Evolutionary conservation across 2,888 invertebrate species (phyloP).

Genomic region (Aspidiotus destructor): DNA sequence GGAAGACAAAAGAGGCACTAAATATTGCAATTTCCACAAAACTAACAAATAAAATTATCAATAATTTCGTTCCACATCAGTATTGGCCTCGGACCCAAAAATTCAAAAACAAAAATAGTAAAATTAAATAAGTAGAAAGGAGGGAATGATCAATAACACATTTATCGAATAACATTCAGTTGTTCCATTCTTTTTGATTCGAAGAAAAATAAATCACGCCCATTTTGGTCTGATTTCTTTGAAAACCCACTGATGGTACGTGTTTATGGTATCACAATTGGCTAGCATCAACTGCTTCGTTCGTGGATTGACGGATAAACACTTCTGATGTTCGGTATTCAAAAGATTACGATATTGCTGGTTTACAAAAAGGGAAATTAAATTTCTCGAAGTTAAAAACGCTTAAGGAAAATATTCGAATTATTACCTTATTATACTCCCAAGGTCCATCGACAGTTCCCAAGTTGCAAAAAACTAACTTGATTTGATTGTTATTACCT

Average conservation of each 20-base stretch:
- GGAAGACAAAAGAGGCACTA: too few species aligned
- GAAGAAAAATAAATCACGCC: constrained; percentile 37
- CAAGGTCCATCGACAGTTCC: constrained; percentile 93
- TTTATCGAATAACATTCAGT: too few species aligned
- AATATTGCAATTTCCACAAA: too few species aligned
- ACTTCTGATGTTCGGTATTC: constrained; percentile 47
- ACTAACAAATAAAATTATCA: too few species aligned
- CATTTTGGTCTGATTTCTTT: constrained; percentile 61
- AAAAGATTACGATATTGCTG: constrained; percentile 2
- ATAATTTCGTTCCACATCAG: too few species aligned
- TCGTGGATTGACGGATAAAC: constrained; percentile 74
- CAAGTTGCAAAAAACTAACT: constrained; percentile 79
- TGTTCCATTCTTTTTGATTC: background rate
- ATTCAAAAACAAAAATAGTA: too few species aligned
- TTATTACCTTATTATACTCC: constrained; percentile 65
- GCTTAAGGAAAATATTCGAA: background rate
- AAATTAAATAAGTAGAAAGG: too few species aligned
- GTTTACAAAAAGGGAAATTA: background rate
- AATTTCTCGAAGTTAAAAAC: background rate
- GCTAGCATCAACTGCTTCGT: constrained; percentile 65
- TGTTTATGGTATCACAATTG: constrained; percentile 74
- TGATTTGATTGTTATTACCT: constrained; percentile 73
- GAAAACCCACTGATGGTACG: constrained; percentile 82
- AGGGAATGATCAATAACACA: too few species aligned
- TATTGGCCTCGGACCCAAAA: too few species aligned